phyloP scores from a whole-genome alignment of 2,888 invertebrate species.

The Lissonota sp. region DNA sequence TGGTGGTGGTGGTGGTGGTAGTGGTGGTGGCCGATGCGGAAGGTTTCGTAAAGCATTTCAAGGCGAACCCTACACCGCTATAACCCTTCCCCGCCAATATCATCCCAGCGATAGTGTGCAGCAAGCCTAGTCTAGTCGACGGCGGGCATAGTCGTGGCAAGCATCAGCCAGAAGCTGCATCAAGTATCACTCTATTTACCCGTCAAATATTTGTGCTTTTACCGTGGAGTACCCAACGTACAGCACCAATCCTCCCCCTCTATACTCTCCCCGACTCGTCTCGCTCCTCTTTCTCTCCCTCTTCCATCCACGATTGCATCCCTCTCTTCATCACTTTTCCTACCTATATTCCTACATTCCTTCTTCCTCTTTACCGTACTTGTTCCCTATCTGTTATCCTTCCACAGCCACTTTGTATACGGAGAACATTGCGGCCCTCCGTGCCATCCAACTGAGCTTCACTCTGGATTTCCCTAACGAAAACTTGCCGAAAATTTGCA shows the following conservation, averaged over 20 bases:
- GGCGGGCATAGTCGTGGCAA: conserved; percentile 58
- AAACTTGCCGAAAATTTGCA: conserved; percentile 83
- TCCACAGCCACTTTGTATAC: conserved; percentile 82
- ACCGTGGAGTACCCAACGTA: conserved; percentile 79
- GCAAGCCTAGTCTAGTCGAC: conserved; percentile 42
- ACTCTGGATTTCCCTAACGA: conserved; percentile 81
- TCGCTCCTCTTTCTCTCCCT: conserved; percentile 8
- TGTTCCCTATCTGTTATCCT: conserved; percentile 75
- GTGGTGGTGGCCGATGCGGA: conserved; percentile 72
- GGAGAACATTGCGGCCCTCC: conserved; percentile 76
- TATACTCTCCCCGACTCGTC: conserved; percentile 22
- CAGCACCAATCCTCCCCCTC: conserved; percentile 65
- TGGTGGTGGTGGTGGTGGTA: no score
- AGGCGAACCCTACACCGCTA: conserved; percentile 18
- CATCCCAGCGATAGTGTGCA: conserved; percentile 31
- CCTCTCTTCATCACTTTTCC: conserved; percentile 29
- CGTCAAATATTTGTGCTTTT: conserved; percentile 84
- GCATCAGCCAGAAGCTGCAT: conserved; percentile 77
- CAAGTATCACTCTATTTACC: conserved; percentile 83
- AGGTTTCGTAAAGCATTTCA: conserved; percentile 72
- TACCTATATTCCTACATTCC: conserved; percentile 8
- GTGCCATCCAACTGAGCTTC: conserved; percentile 30
- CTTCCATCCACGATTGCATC: conserved; percentile 13
- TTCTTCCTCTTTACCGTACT: conserved; percentile 65
- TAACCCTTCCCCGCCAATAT: not conserved